A percentile compares a stretch with the other conserved stretches of the same genome.
Evolutionary conservation across 2,797 vertebrate species (phyloP).

Genomic region (Sardinella longiceps): DNA sequence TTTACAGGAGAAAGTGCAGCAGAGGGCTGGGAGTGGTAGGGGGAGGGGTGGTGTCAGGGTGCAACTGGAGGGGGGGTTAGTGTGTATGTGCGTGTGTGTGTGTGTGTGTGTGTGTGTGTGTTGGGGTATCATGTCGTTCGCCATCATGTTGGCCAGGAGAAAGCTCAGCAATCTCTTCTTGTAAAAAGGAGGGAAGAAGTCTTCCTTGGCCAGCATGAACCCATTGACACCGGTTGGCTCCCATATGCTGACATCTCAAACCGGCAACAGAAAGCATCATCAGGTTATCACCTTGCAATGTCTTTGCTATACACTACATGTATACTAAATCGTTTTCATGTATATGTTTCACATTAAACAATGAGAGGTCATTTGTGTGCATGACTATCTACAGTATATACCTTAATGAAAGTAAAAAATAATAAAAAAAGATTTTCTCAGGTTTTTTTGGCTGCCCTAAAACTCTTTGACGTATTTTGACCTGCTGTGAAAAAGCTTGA

Average conservation of each 20-base stretch:
- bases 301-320: neutral
- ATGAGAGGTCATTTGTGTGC: slow-evolving; percentile 18
- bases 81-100: neutral
- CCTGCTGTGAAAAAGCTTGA: neutral
- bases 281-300: neutral
- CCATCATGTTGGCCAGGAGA: slow-evolving; percentile 16
- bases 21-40: slow-evolving; percentile 62
- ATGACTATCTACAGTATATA: neutral
- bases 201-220: neutral
- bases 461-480: neutral
- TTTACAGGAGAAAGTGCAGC: slow-evolving; percentile 76
- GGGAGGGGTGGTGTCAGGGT: slow-evolving; percentile 50
- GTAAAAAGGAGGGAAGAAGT: slow-evolving; percentile 11
- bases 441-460: neutral
- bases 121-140: neutral
- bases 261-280: neutral
- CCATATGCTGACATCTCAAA: neutral
- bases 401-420: neutral
- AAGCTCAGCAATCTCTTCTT: slow-evolving; percentile 18
- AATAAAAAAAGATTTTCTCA: neutral
- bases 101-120: neutral
- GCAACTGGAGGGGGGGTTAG: slow-evolving; percentile 52
- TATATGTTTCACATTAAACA: slow-evolving; percentile 34
- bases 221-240: neutral
- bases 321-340: neutral